Evolutionary conservation across 2,888 invertebrate species (phyloP), one percentile per base, ranked within the genome.

Genomic region (Leucoma salicis): DNA sequence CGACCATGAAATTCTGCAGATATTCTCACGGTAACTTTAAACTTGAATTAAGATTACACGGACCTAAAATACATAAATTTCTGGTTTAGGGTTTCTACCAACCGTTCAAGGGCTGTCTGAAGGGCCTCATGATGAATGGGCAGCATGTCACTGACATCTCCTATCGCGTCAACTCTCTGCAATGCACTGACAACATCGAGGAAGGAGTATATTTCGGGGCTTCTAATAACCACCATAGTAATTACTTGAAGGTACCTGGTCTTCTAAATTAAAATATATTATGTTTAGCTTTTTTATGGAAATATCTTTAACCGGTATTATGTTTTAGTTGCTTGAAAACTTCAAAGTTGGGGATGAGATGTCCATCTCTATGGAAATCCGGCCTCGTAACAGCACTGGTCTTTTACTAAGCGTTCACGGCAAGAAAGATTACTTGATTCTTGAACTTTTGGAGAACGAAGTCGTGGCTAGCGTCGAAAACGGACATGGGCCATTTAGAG

Each of bases 141-240:
- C 91, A 92, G 51, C 86, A 88, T 0, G 90, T 96, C 39, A 92
- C 92, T 0, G 91, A 92, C 27, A 92, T 94, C 0, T 78, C 87
- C 0, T 71, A 82, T 8, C 80, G 90, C 31, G 82, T 92, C 39
- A 93, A 93, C 29, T 93, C 95, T 0, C 91, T 95, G 14, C 94
- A 95, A 0, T 98, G 98, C 76, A 93, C 94, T 0, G 93, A 94
- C 43, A 91, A 93, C 46, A 72, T 88, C 6, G 93, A 95, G 11
- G 96, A 97, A 2, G 98, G 98, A 3, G 91, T 95, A 0, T 98
- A 95, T 93, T 97, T 98, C 87, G 93, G 93, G 31, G 92, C 93
- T 1, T 92, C 93, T 0, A 73, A 60, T 36, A 74, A 71, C 43
- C 52, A 50, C 1, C 76, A 76, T 31, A 93, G 94, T 42, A 97